A percentile compares a stretch with the other conserved stretches of the same genome.
Conservation (phyloP, 2,113 vertebrate genomes). For the Corydoras sp. region DNA sequence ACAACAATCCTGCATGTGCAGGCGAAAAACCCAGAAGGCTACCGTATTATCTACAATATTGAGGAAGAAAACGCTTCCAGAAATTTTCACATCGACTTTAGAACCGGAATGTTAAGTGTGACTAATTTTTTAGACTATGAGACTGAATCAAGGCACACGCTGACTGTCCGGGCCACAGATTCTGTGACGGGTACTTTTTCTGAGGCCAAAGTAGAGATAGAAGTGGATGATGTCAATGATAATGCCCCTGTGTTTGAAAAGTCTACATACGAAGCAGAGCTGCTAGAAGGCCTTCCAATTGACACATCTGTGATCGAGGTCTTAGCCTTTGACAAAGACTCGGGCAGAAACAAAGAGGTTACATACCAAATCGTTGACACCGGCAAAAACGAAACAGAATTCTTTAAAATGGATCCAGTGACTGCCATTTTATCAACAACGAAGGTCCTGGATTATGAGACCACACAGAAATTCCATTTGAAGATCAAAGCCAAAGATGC, state of each 20-base stretch:
- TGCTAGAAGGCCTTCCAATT: conserved; percentile 76
- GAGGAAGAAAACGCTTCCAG: conserved; percentile 78
- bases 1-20: conserved; percentile 91
- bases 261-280: conserved; percentile 58
- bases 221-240: conserved; percentile 90
- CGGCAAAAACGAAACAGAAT: conserved; percentile 65
- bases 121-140: conserved; percentile 87
- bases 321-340: conserved; percentile 79
- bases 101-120: conserved; percentile 84
- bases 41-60: conserved; percentile 90
- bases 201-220: conserved; percentile 83
- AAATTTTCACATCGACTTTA: conserved; percentile 85
- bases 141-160: conserved; percentile 66
- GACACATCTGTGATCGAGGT: conserved; percentile 77
- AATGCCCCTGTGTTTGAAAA: conserved; percentile 81
- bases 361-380: conserved; percentile 78
- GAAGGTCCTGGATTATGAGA: conserved; percentile 82
- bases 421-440: conserved; percentile 78
- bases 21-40: conserved; percentile 89
- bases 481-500: conserved; percentile 80
- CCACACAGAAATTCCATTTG: conserved; percentile 69
- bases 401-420: conserved; percentile 76
- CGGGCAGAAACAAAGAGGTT: conserved; percentile 76
- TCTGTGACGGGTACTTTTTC: conserved; percentile 83
- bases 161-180: conserved; percentile 87